These are phyloP conservation scores for Syrphus vitripennis DNA, from an alignment of 2,888 invertebrate species.

Conservation along the genomic window DNA sequence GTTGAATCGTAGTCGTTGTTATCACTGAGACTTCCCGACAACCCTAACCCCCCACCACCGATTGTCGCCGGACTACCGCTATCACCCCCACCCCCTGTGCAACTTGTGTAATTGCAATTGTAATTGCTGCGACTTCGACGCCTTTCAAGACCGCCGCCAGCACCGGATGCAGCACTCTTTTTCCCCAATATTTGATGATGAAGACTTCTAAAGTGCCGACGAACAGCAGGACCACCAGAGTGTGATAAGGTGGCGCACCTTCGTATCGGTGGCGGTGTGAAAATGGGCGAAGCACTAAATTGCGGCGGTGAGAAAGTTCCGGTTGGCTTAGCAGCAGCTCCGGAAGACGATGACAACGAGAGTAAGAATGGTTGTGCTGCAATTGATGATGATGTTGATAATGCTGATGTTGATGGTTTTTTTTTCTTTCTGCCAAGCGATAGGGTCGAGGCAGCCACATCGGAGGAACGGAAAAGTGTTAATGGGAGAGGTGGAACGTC, in stretches of 20 bases:
- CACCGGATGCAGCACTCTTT: conserved; percentile 27
- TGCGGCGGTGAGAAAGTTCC: conserved; percentile 76
- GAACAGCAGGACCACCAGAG: conserved; percentile 70
- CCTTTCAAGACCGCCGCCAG: conserved; percentile 47
- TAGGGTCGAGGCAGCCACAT: conserved; percentile 45
- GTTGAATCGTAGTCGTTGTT: conserved; percentile 75
- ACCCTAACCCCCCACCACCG: conserved; percentile 66
- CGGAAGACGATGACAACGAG: conserved; percentile 58
- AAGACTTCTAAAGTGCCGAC: conserved; percentile 77
- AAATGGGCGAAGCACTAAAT: conserved; percentile 77
- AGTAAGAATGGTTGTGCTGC: conserved; percentile 34
- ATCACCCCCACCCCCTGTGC: conserved; percentile 73
- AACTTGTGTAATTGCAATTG: conserved; percentile 67
- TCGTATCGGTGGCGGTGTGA: conserved; percentile 79
- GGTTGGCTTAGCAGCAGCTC: conserved; percentile 73
- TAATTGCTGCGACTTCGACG: conserved; percentile 69
- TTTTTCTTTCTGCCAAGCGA: conserved; percentile 59
- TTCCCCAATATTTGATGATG: conserved; percentile 77
- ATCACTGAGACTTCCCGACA: conserved; percentile 74
- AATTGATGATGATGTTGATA: neutral
- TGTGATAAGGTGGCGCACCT: conserved; percentile 79
- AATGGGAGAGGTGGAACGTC: conserved; percentile 68
- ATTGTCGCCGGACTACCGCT: conserved; percentile 29
- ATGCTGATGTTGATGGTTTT: conserved; percentile 28
- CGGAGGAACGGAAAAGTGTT: conserved; percentile 57